Evolutionary conservation across 2,113 vertebrate genomes (phyloP).

Genomic region (Crypturellus undulatus): DNA sequence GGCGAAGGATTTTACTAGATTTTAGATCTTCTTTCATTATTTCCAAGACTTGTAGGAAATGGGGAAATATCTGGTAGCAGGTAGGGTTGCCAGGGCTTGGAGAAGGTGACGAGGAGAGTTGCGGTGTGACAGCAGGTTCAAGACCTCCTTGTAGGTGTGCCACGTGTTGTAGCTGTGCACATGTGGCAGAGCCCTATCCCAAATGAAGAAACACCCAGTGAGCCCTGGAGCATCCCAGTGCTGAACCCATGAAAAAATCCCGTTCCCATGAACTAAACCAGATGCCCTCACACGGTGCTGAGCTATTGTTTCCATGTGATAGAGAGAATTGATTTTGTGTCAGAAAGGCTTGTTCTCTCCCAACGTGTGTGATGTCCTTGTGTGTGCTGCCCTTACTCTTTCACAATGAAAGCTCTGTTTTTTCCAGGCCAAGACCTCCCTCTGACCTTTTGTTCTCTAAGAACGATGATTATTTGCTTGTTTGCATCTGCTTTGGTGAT

Average conservation of each 20-base stretch:
- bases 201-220: background rate
- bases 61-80: background rate
- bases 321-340: background rate
- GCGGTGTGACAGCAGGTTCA: background rate
- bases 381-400: background rate
- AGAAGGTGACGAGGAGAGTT: background rate
- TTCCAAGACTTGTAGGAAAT: background rate
- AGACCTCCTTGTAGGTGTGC: background rate
- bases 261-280: background rate
- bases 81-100: background rate
- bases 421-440: background rate
- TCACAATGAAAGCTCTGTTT: background rate
- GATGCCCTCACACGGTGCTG: background rate
- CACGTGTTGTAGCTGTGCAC: rapidly evolving
- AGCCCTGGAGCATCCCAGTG: rapidly evolving
- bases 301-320: background rate
- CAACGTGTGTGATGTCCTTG: rapidly evolving
- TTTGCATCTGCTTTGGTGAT: background rate
- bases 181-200: background rate
- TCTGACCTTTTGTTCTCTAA: constrained; percentile 25
- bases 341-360: background rate
- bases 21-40: background rate
- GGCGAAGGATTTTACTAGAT: background rate
- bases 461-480: background rate
- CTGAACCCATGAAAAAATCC: background rate